A percentile compares a stretch with the other conserved stretches of the same genome.
These are phyloP conservation scores for Prunella fulvescens DNA, from an alignment of 2,113 vertebrate genomes.

Conservation along the genomic window DNA sequence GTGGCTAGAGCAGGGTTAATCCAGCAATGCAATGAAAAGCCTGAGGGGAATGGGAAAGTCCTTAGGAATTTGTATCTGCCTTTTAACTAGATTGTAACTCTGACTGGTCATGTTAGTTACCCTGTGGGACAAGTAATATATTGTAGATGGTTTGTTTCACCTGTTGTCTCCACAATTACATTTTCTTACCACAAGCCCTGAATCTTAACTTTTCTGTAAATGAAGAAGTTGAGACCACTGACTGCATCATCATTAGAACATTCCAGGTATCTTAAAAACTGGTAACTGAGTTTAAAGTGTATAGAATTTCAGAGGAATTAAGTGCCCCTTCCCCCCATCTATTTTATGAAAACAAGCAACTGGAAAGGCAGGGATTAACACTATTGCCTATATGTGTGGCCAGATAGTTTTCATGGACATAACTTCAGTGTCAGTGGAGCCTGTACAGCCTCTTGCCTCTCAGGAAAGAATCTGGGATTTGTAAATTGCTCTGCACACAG, in stretches of 20 bases:
- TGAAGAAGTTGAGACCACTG: background rate
- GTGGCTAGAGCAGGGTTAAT: background rate
- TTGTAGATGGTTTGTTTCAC: background rate
- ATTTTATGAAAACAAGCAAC: background rate
- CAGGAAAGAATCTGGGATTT: background rate
- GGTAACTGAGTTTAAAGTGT: background rate
- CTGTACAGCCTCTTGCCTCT: background rate
- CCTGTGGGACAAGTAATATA: background rate
- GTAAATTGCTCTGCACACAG: background rate
- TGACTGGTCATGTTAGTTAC: background rate
- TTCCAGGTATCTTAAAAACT: background rate
- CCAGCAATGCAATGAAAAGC: background rate
- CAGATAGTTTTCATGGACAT: background rate
- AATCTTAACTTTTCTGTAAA: background rate
- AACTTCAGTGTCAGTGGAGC: background rate
- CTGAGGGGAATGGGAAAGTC: background rate
- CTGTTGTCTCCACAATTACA: background rate
- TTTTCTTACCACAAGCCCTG: background rate
- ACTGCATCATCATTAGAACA: background rate
- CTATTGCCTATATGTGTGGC: background rate
- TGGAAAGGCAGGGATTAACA: background rate
- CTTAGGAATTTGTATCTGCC: background rate
- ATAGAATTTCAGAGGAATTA: background rate
- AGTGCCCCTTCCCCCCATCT: fast-evolving
- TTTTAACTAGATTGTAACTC: background rate